phyloP scores from a whole-genome alignment of 2,113 vertebrate genomes.

The Heterocephalus glaber region DNA sequence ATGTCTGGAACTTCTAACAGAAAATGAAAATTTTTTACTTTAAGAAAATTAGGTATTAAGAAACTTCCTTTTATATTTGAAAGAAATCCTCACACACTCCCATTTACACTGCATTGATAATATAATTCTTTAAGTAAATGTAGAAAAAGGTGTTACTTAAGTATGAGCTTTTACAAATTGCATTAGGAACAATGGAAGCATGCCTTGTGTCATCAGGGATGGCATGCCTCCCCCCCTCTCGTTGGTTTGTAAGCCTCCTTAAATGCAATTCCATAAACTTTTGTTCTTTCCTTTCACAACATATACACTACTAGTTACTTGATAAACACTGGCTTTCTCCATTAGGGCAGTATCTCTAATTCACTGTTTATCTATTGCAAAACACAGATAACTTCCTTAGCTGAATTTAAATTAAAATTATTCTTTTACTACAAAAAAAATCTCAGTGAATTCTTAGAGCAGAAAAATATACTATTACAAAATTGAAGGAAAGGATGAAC shows the following conservation, averaged over 20 bases:
- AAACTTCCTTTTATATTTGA: constrained; percentile 8
- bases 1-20: not conserved
- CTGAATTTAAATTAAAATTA: not conserved
- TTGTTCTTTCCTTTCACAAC: not conserved
- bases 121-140: not conserved
- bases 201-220: not conserved
- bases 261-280: not conserved
- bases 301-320: not conserved
- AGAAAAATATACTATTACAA: not conserved
- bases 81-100: not conserved
- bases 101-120: not conserved
- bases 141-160: not conserved
- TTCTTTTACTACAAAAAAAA: not conserved
- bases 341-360: not conserved
- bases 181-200: not conserved
- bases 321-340: not conserved
- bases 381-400: not conserved
- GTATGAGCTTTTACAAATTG: not conserved
- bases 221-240: not conserved
- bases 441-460: not conserved
- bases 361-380: not conserved
- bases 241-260: not conserved
- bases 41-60: not conserved
- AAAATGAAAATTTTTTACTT: not conserved
- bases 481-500: not conserved